Percentiles rank a stretch among this genome's conserved stretches.
Conservation (phyloP, 2,113 vertebrate species). For the Camarhynchus parvulus region DNA sequence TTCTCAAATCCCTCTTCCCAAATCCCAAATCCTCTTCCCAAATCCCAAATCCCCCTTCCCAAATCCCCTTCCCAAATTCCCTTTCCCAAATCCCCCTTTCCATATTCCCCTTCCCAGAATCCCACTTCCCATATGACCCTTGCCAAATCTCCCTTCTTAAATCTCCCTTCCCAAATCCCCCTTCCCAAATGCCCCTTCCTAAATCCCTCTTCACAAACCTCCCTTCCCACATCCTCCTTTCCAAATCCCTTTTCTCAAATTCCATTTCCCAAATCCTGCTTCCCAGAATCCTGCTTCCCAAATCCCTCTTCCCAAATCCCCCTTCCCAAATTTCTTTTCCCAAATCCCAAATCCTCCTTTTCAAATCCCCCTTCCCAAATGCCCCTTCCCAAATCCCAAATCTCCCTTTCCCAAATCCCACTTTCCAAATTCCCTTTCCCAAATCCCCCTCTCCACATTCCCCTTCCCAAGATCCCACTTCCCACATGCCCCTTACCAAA, state of each 20-base stretch:
- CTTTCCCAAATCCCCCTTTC: not conserved
- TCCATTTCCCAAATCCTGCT: too few species aligned
- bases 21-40: too few species aligned
- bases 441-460: not conserved
- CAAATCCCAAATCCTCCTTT: too few species aligned
- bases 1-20: too few species aligned
- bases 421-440: not conserved
- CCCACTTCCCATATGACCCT: not conserved
- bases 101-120: not conserved
- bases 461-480: not conserved
- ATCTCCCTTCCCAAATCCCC: too few species aligned
- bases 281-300: too few species aligned
- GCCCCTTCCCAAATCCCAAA: not conserved
- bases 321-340: not conserved
- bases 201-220: not conserved
- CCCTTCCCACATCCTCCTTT: too few species aligned
- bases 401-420: not conserved
- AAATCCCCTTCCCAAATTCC: not conserved
- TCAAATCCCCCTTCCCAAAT: too few species aligned
- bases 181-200: not conserved
- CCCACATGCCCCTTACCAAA: not conserved
- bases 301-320: too few species aligned
- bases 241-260: too few species aligned
- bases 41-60: not conserved
- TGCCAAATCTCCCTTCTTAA: not conserved